Evolutionary conservation across 1,140 invertebrate species (phyloP).

Genomic region (Zaprionus vittiger): DNA sequence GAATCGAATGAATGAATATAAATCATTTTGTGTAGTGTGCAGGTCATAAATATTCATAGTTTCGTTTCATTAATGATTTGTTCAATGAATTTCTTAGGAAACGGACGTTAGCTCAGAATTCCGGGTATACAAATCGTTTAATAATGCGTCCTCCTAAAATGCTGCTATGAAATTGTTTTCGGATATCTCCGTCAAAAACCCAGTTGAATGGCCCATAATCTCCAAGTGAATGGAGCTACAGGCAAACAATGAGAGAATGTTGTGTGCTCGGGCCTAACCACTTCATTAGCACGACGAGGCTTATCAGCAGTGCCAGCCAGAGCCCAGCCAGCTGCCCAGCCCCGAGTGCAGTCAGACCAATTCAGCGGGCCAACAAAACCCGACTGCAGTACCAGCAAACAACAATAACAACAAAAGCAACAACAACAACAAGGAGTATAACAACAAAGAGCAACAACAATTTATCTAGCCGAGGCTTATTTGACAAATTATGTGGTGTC

Average conservation of each 20-base stretch:
- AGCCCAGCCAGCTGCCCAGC: not conserved
- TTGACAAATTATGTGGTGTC: conserved; percentile 74
- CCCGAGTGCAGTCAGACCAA: conserved; percentile 7
- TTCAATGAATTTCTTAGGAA: conserved; percentile 24
- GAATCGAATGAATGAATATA: not conserved
- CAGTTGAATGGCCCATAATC: conserved; percentile 64
- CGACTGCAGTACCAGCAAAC: conserved; percentile 29
- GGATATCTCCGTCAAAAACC: not conserved
- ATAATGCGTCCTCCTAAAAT: conserved; percentile 55
- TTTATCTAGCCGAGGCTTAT: conserved; percentile 53
- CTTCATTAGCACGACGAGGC: conserved; percentile 62
- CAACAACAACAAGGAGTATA: not conserved
- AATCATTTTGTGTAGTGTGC: not conserved
- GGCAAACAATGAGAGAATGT: conserved; percentile 54
- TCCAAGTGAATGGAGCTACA: conserved; percentile 27
- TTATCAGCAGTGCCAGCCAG: conserved; percentile 48
- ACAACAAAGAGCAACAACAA: conserved; percentile 34
- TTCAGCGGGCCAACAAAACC: conserved; percentile 16
- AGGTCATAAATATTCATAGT: not conserved
- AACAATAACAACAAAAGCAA: conserved; percentile 39
- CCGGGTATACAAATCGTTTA: conserved; percentile 2
- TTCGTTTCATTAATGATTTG: not conserved
- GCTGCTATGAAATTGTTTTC: conserved; percentile 52
- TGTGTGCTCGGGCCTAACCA: conserved; percentile 10
- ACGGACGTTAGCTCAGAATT: conserved; percentile 1